phyloP scores from a whole-genome alignment of 2,888 invertebrate genomes.

The Gordius sp. region DNA sequence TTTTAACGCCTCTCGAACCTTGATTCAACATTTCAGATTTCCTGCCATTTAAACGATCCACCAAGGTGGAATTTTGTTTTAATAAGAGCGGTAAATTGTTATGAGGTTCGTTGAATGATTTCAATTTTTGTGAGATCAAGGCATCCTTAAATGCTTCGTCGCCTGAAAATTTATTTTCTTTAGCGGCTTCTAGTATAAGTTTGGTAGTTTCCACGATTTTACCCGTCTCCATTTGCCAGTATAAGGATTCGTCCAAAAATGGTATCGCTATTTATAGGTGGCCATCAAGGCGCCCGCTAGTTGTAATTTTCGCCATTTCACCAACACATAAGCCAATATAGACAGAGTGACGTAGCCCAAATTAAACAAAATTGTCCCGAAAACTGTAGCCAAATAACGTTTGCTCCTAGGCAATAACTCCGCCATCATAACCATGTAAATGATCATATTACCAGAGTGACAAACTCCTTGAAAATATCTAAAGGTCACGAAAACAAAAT shows the following conservation, averaged over 20 bases:
- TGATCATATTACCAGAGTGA: neutral
- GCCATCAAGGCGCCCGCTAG: no score
- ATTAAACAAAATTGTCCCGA: neutral
- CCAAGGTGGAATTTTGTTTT: neutral
- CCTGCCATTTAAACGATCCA: neutral
- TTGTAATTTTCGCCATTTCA: slow-evolving; percentile 2
- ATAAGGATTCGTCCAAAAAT: slow-evolving; percentile 8
- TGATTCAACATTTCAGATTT: no score
- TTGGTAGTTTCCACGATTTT: neutral
- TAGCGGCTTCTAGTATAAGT: neutral
- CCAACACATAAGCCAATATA: neutral
- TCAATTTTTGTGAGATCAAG: no score
- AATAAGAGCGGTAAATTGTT: neutral
- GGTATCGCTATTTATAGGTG: no score
- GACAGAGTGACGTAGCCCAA: neutral
- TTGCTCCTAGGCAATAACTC: neutral
- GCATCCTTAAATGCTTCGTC: no score
- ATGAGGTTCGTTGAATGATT: neutral
- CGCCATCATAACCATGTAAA: neutral
- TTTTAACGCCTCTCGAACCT: no score
- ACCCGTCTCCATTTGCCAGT: neutral
- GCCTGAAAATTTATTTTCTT: no score
- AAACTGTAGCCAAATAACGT: neutral
- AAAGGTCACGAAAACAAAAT: neutral
- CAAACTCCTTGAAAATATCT: neutral